Percentiles rank a stretch among this genome's conserved stretches.
Evolutionary conservation across 2,113 vertebrate species (phyloP).

Genomic region (Aegithalos caudatus): DNA sequence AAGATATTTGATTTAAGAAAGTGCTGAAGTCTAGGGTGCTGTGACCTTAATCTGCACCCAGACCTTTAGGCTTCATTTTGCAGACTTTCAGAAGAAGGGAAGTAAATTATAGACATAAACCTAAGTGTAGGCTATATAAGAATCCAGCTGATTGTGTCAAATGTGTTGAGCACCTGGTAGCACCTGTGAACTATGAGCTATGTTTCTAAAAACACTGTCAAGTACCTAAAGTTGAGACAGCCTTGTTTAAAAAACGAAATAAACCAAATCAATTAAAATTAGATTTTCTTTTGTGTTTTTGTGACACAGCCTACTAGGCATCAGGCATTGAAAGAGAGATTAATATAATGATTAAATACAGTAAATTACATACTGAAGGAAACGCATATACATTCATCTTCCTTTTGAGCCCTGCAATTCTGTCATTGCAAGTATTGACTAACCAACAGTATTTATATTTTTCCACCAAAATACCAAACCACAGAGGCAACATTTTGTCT

Average conservation of each 20-base stretch:
- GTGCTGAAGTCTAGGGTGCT: neutral
- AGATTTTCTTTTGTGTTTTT: neutral
- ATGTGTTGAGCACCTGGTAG: neutral
- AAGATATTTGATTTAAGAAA: neutral
- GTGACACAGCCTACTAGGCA: neutral
- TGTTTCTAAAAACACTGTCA: neutral
- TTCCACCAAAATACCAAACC: neutral
- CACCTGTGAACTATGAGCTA: neutral
- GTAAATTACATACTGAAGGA: neutral
- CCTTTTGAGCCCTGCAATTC: neutral
- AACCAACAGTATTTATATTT: neutral
- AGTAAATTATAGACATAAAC: neutral
- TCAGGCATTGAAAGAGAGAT: neutral
- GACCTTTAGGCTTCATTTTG: neutral
- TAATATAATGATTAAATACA: neutral
- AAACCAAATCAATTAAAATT: neutral
- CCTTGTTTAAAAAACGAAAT: neutral
- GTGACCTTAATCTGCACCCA: neutral
- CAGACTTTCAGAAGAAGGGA: neutral
- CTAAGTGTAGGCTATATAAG: neutral
- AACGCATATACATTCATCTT: accelerated
- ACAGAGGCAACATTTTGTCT: neutral
- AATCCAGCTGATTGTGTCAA: neutral
- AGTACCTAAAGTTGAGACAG: neutral
- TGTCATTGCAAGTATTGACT: neutral